Evolutionary conservation across 2,797 vertebrate genomes (phyloP).

Genomic region (Mionectes olivaceus): DNA sequence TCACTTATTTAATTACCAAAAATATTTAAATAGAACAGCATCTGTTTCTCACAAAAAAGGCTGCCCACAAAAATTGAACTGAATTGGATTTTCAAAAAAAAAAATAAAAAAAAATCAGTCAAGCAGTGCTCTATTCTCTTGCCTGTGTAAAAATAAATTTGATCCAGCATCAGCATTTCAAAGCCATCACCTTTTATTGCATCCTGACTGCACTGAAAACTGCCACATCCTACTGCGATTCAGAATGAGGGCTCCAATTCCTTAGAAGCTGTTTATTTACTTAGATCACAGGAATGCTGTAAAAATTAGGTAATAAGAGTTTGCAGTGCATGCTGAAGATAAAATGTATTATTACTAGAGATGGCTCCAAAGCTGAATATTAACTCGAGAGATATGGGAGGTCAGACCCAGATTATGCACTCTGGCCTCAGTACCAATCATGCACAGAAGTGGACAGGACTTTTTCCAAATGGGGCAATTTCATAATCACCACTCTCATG

Average conservation of each 20-base stretch:
- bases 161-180: slow-evolving; percentile 27
- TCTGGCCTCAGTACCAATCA: neutral
- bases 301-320: neutral
- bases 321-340: neutral
- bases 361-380: slow-evolving; percentile 8
- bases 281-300: neutral
- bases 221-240: neutral
- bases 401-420: neutral
- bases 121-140: neutral
- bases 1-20: neutral
- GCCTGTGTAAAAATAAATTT: slow-evolving; percentile 34
- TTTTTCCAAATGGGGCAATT: neutral
- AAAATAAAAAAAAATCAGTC: neutral
- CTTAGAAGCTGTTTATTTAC: neutral
- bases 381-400: neutral
- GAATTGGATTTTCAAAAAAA: neutral
- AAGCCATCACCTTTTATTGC: neutral
- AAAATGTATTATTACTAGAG: neutral
- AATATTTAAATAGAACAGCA: neutral
- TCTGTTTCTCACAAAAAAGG: neutral
- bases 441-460: neutral
- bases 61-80: neutral
- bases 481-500: neutral
- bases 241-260: neutral
- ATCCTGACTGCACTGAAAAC: neutral